Evolutionary conservation across 1,140 invertebrate species (phyloP), one percentile per base, ranked within the genome.

Genomic region (Triops longicaudatus): DNA sequence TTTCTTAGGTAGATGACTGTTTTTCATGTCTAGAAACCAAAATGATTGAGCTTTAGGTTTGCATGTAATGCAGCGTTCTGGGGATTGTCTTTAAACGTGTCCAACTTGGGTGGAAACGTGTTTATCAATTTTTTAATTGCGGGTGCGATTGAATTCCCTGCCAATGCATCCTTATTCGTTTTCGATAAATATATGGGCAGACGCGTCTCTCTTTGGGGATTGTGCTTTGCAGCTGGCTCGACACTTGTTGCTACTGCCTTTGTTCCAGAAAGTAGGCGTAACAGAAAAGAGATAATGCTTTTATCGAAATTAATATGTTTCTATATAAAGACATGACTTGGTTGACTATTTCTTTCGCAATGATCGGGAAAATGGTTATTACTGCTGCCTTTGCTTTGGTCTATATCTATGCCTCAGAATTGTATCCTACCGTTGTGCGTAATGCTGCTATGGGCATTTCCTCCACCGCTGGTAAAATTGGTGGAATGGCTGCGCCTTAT

Each of bases 281-380:
- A 37, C 31, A 63, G 17, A 42, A 26, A 14, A n/a, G 0, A 26
- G 0, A 63, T 63, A 6, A 3, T 14, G n/a, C 2, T 37, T 37
- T 37, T 7, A 7, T 37, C 7, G 31, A 2, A n/a, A 37, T 63
- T 12, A 22, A 63, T 2, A 6, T 17, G 17, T 12, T 63, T 63
- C 17, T n/a, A 2, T 22, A 14, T 63, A 14, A n/a, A 63, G 50
- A 63, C 22, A 63, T 63, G 50, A 14, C 3, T 63, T 63, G 50
- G 50, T 63, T 63, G 50, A 75, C 42, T 1, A 78, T 50, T 31
- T 74, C 17, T 41, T 78, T 71, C 76, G 85, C 75, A 82, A 83
- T 86, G 27, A 73, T 82, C 28, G 85, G 85, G 17, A 85, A 85
- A 78, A 84, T 85, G 79, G 82, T 81, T 76, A 82, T 85, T 73